Conservation (phyloP, 2,888 invertebrate species). For the Ormyrus labotus region DNA sequence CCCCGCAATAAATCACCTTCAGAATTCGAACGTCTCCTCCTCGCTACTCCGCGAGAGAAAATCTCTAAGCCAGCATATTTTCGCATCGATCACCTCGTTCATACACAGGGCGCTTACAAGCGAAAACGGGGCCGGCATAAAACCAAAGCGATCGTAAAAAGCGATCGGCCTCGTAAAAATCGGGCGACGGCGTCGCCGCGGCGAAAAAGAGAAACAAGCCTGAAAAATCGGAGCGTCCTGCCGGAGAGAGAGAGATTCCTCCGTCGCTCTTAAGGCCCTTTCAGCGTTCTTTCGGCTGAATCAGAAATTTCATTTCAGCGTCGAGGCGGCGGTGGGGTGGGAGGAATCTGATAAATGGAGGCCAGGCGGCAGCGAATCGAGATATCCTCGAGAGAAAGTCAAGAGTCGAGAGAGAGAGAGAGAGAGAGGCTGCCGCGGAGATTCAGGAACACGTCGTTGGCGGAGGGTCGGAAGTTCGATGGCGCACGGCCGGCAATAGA, state of each 20-base stretch:
- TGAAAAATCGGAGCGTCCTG: background rate
- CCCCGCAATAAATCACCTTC: too few relatives aligned
- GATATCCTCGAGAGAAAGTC: conserved; percentile 21
- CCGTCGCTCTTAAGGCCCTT: conserved; percentile 2
- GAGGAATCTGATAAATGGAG: conserved; percentile 33
- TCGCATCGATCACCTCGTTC: background rate
- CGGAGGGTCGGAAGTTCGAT: conserved; percentile 63
- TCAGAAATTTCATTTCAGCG: conserved; percentile 51
- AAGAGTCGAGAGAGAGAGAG: conserved; percentile 2
- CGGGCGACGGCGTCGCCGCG: conserved; percentile 4
- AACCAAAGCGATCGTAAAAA: conserved; percentile 13
- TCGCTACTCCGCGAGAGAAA: too few relatives aligned
- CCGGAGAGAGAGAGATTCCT: too few relatives aligned
- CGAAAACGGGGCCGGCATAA: background rate
- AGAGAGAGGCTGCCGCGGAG: background rate
- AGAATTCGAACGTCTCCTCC: too few relatives aligned
- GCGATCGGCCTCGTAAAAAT: background rate
- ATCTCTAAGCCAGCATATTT: background rate
- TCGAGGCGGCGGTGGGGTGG: background rate
- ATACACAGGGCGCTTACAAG: too few relatives aligned
- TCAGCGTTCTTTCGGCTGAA: conserved; percentile 43
- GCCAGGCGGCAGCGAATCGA: conserved; percentile 8
- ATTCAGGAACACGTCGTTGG: conserved; percentile 46
- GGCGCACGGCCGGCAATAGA: conserved; percentile 65
- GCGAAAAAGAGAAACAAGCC: background rate